Conservation (phyloP, 2,113 vertebrate genomes). For the Hippopotamus amphibius region DNA sequence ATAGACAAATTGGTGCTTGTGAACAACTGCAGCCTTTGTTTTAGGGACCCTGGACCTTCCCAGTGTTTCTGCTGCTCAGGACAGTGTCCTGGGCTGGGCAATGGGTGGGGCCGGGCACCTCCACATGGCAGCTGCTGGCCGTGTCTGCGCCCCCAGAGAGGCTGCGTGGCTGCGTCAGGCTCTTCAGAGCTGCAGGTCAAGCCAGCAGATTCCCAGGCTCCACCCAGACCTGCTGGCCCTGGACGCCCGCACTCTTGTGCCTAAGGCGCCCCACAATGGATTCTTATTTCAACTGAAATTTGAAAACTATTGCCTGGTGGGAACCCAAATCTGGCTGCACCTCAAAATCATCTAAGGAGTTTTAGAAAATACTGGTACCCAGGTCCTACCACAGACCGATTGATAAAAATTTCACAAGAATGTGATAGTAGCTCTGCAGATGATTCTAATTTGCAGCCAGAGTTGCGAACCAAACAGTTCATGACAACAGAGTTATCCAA, state of each 20-base stretch:
- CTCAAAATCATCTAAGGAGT: not conserved
- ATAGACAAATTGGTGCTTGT: not conserved
- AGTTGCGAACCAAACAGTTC: not conserved
- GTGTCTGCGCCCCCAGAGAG: too few species aligned
- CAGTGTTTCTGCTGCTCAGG: not conserved
- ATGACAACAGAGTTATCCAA: not conserved
- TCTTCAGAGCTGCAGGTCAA: not conserved
- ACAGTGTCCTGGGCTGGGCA: not conserved
- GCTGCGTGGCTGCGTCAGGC: not conserved
- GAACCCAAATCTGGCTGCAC: not conserved
- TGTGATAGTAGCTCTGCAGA: not conserved
- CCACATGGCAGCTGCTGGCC: not conserved
- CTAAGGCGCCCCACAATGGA: fast-evolving
- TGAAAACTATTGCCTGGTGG: not conserved
- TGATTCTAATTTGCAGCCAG: not conserved
- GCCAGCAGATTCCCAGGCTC: not conserved
- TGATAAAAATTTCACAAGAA: not conserved
- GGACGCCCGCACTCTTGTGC: not conserved
- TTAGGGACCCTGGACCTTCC: not conserved
- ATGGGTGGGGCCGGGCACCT: fast-evolving
- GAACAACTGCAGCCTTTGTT: not conserved
- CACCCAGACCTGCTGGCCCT: too few species aligned
- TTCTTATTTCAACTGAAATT: not conserved
- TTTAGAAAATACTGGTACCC: not conserved
- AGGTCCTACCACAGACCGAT: not conserved